Evolutionary conservation across 2,113 vertebrate genomes (phyloP), one percentile per base, ranked within the genome.

Genomic region (Burhinus oedicnemus): DNA sequence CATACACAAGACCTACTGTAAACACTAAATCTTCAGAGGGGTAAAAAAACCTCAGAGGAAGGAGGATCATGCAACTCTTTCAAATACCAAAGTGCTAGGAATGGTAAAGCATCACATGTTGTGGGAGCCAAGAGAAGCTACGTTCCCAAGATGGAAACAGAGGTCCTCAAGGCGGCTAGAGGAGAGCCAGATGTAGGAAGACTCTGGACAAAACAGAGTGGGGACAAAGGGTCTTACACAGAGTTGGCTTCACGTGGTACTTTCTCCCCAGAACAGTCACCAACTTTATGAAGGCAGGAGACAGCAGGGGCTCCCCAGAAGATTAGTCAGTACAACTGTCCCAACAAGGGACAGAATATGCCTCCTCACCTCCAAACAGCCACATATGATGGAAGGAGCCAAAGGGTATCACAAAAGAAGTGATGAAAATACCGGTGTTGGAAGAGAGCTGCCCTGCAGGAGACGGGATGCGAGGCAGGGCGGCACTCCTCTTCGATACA

Each of bases 201-300:
- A 51, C 18, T 38, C 18, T n/a, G 18, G n/a, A 69, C 40, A 94
- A 88, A 86, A 88, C 13, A 58, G 34, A 80, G 25, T 3, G 21
- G 44, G 5, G 12, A 83, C 40, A 91, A 95, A 93, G 11, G 26
- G 47, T 76, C 52, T 71, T 55, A 40, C 20, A 65, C 38, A 42
- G 7, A 84, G 8, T 5, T 64, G 26, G 27, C 27, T 79, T 82
- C 49, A 69, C 0, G 1, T 4, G 6, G 30, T 55, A 40, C 34
- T 65, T 69, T 44, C 16, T 87, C 22, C 36, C 12, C 23, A 81
- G 32, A 81, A 26, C 11, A 81, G 42, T 26, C 32, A 55, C 7
- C 1, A 2, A 20, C n/a, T 78, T 82, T n/a, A 75, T 0, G 0
- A 32, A 79, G 44, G 26, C 2, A 61, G n/a, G 36, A 72, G 52